A percentile compares a stretch with the other conserved stretches of the same genome.
These are phyloP conservation scores for Thunnus maccoyii DNA, from an alignment of 2,113 vertebrate species.

Conservation along the genomic window DNA sequence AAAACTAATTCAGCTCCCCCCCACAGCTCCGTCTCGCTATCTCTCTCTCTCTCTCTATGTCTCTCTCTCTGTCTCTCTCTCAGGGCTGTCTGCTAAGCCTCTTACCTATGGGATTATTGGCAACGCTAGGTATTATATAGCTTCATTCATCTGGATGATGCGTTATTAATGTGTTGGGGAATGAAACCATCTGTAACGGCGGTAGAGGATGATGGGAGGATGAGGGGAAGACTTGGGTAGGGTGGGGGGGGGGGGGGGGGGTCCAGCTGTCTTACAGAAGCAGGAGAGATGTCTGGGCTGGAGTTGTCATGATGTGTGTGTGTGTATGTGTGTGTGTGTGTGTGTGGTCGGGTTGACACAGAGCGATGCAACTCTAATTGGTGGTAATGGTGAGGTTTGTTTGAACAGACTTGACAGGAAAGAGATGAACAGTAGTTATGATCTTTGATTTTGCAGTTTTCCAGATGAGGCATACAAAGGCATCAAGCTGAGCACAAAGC, in stretches of 20 bases:
- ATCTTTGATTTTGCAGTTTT: slow-evolving; percentile 64
- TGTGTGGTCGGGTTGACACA: neutral
- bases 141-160: slow-evolving; percentile 82
- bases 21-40: neutral
- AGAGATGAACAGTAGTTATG: slow-evolving; percentile 33
- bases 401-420: slow-evolving; percentile 43
- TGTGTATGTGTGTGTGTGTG: neutral
- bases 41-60: slow-evolving; percentile 41
- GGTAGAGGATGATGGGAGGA: slow-evolving; percentile 52
- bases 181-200: slow-evolving; percentile 76
- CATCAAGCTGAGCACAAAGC: slow-evolving; percentile 44
- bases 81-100: slow-evolving; percentile 75
- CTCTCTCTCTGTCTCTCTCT: slow-evolving; percentile 56
- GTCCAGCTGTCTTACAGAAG: neutral
- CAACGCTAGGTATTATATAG: slow-evolving; percentile 77
- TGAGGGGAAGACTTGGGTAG: slow-evolving; percentile 17
- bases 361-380: slow-evolving; percentile 49
- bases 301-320: slow-evolving; percentile 28
- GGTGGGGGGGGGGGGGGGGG: neutral
- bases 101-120: slow-evolving; percentile 83
- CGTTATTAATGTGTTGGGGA: slow-evolving; percentile 78
- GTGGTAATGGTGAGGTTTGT: slow-evolving; percentile 52
- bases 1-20: slow-evolving; percentile 49
- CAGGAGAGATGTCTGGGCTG: slow-evolving; percentile 20
- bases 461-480: slow-evolving; percentile 48